These are phyloP conservation scores for Triops longicaudatus DNA, from an alignment of 1,140 invertebrate species.

Conservation along the genomic window DNA sequence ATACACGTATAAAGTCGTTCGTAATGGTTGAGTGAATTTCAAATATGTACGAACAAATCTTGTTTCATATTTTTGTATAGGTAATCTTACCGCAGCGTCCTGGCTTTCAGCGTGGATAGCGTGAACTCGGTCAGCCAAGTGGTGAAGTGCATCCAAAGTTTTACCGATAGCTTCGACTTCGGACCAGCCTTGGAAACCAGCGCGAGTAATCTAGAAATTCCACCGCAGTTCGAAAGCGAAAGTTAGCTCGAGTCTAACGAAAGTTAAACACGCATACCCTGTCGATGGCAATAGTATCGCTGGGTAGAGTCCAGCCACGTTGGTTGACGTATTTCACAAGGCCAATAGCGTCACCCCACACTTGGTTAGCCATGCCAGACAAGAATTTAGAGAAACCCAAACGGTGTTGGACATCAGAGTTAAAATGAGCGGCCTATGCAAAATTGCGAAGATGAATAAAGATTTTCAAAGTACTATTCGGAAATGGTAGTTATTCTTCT, in stretches of 20 bases:
- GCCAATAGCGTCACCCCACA: conserved; percentile 62
- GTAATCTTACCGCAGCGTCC: conserved; percentile 23
- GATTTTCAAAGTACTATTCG: not conserved
- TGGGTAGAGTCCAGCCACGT: conserved; percentile 45
- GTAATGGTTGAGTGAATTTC: not conserved
- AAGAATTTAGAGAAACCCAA: conserved; percentile 66
- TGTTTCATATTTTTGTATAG: not conserved
- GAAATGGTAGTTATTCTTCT: not conserved
- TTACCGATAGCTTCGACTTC: conserved; percentile 26
- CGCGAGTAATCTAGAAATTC: not conserved
- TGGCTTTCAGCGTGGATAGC: conserved; percentile 15
- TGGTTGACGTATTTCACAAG: conserved; percentile 64
- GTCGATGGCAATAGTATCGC: not conserved
- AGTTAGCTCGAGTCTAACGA: not conserved
- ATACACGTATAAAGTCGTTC: no score
- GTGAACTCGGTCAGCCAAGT: conserved; percentile 18
- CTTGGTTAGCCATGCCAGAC: conserved; percentile 58
- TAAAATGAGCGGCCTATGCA: conserved; percentile 56
- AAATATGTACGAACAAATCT: not conserved
- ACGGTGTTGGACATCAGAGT: conserved; percentile 63
- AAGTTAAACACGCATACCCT: not conserved
- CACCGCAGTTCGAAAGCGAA: not conserved
- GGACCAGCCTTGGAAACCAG: conserved; percentile 18
- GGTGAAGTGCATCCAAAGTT: conserved; percentile 20
- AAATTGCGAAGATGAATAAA: not conserved